These are phyloP conservation scores for Sebastes melanostomus DNA, from an alignment of 2,797 vertebrate genomes.

Conservation along the genomic window DNA sequence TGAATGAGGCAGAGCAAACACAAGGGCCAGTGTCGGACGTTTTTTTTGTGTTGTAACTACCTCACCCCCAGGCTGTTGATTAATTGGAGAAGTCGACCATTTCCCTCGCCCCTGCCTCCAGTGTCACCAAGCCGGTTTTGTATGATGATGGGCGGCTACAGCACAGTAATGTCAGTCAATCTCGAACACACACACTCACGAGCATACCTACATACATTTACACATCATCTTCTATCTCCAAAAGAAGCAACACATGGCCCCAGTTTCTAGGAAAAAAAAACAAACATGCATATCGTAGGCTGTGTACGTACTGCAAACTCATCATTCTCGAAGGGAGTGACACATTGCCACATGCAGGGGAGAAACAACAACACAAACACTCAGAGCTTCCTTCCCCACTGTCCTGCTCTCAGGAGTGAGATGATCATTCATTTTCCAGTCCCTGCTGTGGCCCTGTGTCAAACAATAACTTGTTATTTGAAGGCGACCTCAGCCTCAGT, in stretches of 20 bases:
- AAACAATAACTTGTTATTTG: neutral
- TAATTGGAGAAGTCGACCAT: conserved; percentile 26
- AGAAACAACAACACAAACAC: neutral
- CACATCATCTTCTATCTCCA: neutral
- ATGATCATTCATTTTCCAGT: conserved; percentile 16
- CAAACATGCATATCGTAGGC: neutral
- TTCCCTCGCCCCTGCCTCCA: neutral
- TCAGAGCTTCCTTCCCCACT: conserved; percentile 6
- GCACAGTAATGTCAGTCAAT: neutral
- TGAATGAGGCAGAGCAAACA: conserved; percentile 6
- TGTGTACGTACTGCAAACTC: neutral
- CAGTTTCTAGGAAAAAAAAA: neutral
- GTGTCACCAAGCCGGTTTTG: conserved; percentile 21
- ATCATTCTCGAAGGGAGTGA: conserved; percentile 28
- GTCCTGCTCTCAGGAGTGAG: neutral
- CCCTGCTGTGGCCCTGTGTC: neutral
- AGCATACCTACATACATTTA: neutral
- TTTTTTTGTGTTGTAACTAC: conserved; percentile 33
- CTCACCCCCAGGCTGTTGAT: conserved; percentile 7
- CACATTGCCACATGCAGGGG: neutral
- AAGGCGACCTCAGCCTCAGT: neutral
- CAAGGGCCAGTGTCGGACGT: neutral
- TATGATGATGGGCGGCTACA: neutral
- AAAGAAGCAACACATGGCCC: neutral
- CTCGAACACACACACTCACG: neutral